Conservation (phyloP, 2,888 invertebrate species). For the Pristionchus maxplancki region DNA sequence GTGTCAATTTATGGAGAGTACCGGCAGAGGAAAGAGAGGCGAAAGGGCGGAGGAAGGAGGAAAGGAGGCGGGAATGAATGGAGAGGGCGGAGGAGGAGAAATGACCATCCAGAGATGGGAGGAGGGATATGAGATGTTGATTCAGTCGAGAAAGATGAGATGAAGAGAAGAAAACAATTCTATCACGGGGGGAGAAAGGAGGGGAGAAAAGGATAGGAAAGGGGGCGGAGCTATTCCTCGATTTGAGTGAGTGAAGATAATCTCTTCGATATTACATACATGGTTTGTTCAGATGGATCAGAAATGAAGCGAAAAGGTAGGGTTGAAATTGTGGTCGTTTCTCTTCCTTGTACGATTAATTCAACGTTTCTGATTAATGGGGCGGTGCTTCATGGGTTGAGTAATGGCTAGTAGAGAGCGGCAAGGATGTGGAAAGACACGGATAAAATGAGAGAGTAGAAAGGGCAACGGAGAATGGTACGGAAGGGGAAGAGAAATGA, state of each 20-base stretch:
- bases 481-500: constrained; percentile 36
- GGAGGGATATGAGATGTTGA: constrained; percentile 26
- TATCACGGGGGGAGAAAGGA: not conserved
- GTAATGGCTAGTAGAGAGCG: not conserved
- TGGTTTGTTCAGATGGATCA: constrained; percentile 23
- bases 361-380: not conserved
- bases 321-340: not conserved
- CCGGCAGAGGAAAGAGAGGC: not conserved
- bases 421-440: not conserved
- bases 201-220: constrained; percentile 25
- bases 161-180: constrained; percentile 33
- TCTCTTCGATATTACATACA: constrained; percentile 1
- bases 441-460: not conserved
- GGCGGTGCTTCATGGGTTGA: not conserved
- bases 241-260: constrained; percentile 1
- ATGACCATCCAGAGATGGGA: not conserved
- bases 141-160: constrained; percentile 44
- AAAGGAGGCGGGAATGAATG: not conserved
- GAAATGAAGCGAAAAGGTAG: not conserved
- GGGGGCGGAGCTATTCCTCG: not conserved
- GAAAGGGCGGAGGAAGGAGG: not conserved
- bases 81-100: not conserved
- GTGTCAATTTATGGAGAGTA: constrained; percentile 24
- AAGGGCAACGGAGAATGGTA: constrained; percentile 42
- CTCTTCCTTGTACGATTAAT: not conserved